Percentiles rank a stretch among this genome's conserved stretches.
These are phyloP conservation scores for Fulmarus glacialis DNA, from an alignment of 2,113 vertebrate genomes.

Conservation along the genomic window DNA sequence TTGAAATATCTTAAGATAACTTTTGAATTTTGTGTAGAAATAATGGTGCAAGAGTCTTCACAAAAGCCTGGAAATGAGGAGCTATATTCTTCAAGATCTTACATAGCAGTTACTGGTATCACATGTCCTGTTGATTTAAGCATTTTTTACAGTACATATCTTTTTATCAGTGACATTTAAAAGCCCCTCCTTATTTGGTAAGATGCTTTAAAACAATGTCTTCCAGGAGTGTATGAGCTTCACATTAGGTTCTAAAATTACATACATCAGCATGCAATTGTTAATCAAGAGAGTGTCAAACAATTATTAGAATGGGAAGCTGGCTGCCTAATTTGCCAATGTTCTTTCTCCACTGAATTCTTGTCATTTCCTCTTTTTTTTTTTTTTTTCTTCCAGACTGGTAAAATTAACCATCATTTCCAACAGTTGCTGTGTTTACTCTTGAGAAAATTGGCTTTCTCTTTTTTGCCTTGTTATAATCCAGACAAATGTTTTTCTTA, in stretches of 20 bases:
- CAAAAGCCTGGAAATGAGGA: neutral
- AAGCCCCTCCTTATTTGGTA: neutral
- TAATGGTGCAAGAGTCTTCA: neutral
- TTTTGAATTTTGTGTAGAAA: neutral
- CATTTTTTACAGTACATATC: neutral
- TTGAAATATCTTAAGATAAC: neutral
- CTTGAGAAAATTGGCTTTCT: constrained; percentile 9
- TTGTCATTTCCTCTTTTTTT: neutral
- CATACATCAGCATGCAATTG: neutral
- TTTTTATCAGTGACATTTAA: neutral
- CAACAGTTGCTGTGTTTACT: neutral
- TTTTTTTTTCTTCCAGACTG: neutral
- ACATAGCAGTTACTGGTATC: neutral
- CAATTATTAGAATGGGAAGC: neutral
- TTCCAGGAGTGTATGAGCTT: neutral
- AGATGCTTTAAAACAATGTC: neutral
- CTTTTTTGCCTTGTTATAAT: neutral
- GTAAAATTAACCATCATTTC: constrained; percentile 3
- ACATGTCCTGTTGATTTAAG: neutral
- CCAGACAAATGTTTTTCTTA: neutral
- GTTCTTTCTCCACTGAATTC: neutral
- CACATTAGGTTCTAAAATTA: neutral
- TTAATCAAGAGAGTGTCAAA: neutral
- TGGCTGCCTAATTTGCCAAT: neutral
- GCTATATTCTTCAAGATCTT: neutral